These are phyloP conservation scores for Cairina moschata DNA, from an alignment of 2,113 vertebrate genomes.

Conservation along the genomic window DNA sequence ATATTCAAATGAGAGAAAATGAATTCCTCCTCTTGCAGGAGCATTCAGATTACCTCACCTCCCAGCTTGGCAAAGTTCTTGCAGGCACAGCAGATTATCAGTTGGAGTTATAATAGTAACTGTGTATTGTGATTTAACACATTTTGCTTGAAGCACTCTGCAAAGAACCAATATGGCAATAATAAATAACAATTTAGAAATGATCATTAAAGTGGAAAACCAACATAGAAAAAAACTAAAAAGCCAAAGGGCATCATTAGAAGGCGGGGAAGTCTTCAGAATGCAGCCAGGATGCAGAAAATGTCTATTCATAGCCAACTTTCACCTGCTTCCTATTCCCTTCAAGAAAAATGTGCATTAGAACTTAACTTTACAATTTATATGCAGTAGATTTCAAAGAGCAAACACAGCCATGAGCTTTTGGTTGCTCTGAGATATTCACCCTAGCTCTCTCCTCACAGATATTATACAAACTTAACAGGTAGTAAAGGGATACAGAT, in stretches of 20 bases:
- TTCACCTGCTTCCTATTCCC: background rate
- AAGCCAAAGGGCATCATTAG: constrained; percentile 38
- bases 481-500: background rate
- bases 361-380: background rate
- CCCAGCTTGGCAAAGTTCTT: background rate
- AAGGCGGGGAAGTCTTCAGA: background rate
- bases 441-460: background rate
- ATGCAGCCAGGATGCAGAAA: background rate
- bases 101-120: background rate
- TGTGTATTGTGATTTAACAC: background rate
- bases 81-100: background rate
- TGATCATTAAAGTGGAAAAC: constrained; percentile 38
- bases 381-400: background rate
- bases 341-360: background rate
- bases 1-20: background rate
- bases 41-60: background rate
- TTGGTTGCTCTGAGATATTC: background rate
- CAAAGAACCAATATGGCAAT: background rate
- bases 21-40: background rate
- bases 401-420: constrained; percentile 9
- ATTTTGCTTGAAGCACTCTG: background rate
- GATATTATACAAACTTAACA: background rate
- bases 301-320: background rate
- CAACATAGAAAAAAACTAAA: constrained; percentile 14
- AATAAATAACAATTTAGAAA: constrained; percentile 55